Conservation (phyloP, 2,888 invertebrate genomes). For the Eupelmus urozonus region DNA sequence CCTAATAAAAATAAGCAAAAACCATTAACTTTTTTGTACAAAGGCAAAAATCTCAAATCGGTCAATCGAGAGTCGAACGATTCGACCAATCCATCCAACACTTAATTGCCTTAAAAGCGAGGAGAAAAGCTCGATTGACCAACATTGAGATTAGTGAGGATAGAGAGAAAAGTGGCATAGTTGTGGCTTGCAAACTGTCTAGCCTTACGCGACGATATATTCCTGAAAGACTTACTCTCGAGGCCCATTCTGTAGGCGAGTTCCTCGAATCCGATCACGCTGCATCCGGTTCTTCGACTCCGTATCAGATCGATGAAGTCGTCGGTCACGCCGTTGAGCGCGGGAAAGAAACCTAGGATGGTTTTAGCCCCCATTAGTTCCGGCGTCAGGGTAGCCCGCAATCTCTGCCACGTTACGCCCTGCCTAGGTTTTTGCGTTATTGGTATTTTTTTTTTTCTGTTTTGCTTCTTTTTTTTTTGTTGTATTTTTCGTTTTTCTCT, state of each 20-base stretch:
- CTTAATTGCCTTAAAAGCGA: no score
- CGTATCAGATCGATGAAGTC: slow-evolving; percentile 86
- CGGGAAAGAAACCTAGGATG: slow-evolving; percentile 86
- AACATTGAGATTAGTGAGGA: no score
- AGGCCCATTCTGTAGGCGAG: slow-evolving; percentile 88
- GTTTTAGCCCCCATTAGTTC: slow-evolving; percentile 88
- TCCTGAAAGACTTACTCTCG: slow-evolving; percentile 84
- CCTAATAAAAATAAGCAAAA: slow-evolving; percentile 76
- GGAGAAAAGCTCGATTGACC: no score
- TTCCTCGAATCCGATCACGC: slow-evolving; percentile 82
- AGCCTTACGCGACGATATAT: no score
- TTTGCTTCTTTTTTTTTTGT: background rate
- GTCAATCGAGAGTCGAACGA: background rate
- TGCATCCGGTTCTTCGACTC: slow-evolving; percentile 76
- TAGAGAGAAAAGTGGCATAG: no score
- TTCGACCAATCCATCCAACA: background rate
- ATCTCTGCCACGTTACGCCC: slow-evolving; percentile 87
- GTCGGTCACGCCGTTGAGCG: slow-evolving; percentile 86
- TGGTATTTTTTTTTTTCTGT: background rate
- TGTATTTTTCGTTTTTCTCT: slow-evolving; percentile 9
- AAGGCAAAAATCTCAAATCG: no score
- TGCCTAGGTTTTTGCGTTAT: slow-evolving; percentile 78
- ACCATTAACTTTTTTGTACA: no score
- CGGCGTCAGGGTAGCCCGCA: slow-evolving; percentile 85
- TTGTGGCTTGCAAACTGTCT: no score